Percentiles rank a stretch among this genome's conserved stretches.
phyloP scores from a whole-genome alignment of 2,113 vertebrate genomes.

The Pseudopipra pipra region DNA sequence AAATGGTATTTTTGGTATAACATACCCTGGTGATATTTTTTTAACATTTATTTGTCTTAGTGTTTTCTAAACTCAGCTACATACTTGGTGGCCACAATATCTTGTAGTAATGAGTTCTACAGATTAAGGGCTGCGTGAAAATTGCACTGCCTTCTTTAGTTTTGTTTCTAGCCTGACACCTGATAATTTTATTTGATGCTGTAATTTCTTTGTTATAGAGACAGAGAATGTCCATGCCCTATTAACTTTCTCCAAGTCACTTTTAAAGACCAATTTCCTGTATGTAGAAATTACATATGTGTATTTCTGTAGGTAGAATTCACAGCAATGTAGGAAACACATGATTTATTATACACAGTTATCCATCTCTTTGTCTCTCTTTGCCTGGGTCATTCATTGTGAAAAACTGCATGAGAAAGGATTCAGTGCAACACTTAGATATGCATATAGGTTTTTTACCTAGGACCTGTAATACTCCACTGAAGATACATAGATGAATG shows the following conservation, averaged over 20 bases:
- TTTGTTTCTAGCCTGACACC: neutral
- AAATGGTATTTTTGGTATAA: neutral
- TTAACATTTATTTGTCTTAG: neutral
- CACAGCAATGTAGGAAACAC: neutral
- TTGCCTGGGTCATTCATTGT: neutral
- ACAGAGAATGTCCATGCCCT: neutral
- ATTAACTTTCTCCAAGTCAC: neutral
- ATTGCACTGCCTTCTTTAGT: neutral
- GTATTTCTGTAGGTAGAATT: neutral
- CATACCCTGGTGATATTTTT: neutral
- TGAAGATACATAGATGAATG: neutral
- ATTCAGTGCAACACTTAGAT: neutral
- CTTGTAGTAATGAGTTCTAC: neutral
- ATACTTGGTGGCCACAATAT: neutral
- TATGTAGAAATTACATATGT: neutral
- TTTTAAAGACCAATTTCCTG: neutral
- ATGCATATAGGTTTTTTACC: neutral
- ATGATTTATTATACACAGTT: neutral
- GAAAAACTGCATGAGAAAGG: neutral
- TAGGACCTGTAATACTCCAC: neutral
- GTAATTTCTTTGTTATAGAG: neutral
- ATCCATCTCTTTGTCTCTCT: neutral
- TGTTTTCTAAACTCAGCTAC: neutral
- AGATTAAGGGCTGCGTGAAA: neutral
- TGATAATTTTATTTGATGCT: neutral